These are phyloP conservation scores for Heliconius congener DNA, from an alignment of 1,140 invertebrate species.

Conservation along the genomic window DNA sequence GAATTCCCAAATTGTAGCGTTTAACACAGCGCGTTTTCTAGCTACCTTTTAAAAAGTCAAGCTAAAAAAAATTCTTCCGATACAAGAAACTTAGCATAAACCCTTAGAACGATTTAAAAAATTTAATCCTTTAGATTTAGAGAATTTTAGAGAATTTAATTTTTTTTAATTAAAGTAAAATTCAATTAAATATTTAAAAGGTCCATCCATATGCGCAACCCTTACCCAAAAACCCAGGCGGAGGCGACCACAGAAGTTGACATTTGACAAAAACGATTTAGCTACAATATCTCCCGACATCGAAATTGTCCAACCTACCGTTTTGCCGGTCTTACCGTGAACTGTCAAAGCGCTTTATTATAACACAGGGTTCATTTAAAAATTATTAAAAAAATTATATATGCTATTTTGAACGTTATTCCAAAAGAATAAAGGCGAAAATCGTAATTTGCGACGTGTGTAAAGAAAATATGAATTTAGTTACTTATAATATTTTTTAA, in stretches of 20 bases:
- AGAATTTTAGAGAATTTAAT: too few relatives aligned
- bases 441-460: conserved; percentile 35
- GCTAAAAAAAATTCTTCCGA: too few relatives aligned
- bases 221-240: conserved; percentile 44
- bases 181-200: not conserved
- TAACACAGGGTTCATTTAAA: conserved; percentile 43
- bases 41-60: too few relatives aligned
- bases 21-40: too few relatives aligned
- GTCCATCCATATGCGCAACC: conserved; percentile 33
- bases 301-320: conserved; percentile 76
- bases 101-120: too few relatives aligned
- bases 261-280: conserved; percentile 77
- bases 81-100: too few relatives aligned
- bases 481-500: conserved; percentile 65
- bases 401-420: conserved; percentile 31
- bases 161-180: too few relatives aligned
- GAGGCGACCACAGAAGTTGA: conserved; percentile 75
- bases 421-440: conserved; percentile 23
- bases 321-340: conserved; percentile 73
- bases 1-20: too few relatives aligned
- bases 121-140: too few relatives aligned
- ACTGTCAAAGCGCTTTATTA: conserved; percentile 74
- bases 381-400: conserved; percentile 13
- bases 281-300: conserved; percentile 64
- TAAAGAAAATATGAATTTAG: conserved; percentile 69